phyloP scores from a whole-genome alignment of 2,797 vertebrate species.

The Diceros bicornis region DNA sequence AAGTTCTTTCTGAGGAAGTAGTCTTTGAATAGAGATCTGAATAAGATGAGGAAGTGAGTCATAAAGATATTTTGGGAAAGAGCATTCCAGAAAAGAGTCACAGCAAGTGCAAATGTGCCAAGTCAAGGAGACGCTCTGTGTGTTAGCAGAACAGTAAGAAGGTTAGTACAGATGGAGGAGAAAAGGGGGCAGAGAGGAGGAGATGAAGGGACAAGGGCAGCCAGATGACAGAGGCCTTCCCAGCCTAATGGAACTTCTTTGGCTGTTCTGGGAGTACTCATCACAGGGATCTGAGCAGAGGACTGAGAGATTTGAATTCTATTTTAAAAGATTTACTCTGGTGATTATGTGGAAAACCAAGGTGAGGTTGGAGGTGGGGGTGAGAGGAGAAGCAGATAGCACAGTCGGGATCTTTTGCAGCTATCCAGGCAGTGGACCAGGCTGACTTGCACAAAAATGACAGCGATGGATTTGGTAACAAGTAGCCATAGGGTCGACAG shows the following conservation, averaged over 20 bases:
- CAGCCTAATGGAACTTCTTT: neutral
- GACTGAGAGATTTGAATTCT: neutral
- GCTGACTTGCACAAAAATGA: neutral
- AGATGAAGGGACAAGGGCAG: neutral
- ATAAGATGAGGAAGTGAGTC: neutral
- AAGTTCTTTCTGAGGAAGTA: neutral
- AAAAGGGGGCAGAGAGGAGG: neutral
- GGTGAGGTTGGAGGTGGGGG: neutral
- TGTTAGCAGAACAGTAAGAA: neutral
- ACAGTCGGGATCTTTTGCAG: neutral
- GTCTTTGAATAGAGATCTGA: neutral
- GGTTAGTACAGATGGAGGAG: neutral
- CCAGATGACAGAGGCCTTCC: neutral
- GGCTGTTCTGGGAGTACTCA: neutral
- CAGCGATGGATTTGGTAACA: neutral
- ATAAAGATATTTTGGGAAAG: neutral
- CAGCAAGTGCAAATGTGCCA: neutral
- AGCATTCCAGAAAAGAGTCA: neutral
- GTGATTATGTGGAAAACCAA: neutral
- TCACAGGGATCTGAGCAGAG: neutral
- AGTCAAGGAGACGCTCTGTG: neutral
- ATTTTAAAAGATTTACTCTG: neutral
- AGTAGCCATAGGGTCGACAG: neutral
- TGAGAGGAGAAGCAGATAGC: neutral
- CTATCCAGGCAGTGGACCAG: neutral